Percentiles rank a stretch among this genome's conserved stretches.
Evolutionary conservation across 2,888 invertebrate species (phyloP).

Genomic region (Syritta pipiens): DNA sequence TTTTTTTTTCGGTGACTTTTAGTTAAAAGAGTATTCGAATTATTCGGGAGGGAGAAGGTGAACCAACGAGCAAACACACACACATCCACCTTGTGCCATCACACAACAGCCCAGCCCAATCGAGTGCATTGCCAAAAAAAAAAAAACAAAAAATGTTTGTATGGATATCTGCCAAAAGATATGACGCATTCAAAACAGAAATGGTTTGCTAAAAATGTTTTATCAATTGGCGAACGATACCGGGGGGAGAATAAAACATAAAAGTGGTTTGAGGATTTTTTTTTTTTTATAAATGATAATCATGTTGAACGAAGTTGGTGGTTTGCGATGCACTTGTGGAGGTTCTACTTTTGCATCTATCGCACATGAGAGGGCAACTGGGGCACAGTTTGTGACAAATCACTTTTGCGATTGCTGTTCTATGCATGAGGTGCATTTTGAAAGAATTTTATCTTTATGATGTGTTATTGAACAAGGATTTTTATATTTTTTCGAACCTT

Average conservation of each 20-base stretch:
- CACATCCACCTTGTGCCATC: too few species aligned
- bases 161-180: constrained; percentile 43
- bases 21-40: constrained; percentile 14
- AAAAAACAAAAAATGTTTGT: constrained; percentile 40
- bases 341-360: too few species aligned
- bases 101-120: background rate
- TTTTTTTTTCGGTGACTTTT: constrained; percentile 18
- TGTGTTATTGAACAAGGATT: too few species aligned
- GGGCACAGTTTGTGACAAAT: too few species aligned
- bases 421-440: too few species aligned
- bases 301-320: background rate
- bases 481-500: too few species aligned
- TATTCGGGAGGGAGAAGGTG: too few species aligned
- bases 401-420: too few species aligned
- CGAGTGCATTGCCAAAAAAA: constrained; percentile 31
- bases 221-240: background rate
- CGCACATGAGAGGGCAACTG: too few species aligned
- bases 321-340: too few species aligned
- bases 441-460: too few species aligned
- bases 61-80: too few species aligned
- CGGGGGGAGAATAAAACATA: background rate
- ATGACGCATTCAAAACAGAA: constrained; percentile 43
- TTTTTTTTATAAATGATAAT: background rate
- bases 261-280: background rate
- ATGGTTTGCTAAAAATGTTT: background rate